These are phyloP conservation scores for Harlomillsia oculata DNA, from an alignment of 1,140 invertebrate species.

Conservation along the genomic window DNA sequence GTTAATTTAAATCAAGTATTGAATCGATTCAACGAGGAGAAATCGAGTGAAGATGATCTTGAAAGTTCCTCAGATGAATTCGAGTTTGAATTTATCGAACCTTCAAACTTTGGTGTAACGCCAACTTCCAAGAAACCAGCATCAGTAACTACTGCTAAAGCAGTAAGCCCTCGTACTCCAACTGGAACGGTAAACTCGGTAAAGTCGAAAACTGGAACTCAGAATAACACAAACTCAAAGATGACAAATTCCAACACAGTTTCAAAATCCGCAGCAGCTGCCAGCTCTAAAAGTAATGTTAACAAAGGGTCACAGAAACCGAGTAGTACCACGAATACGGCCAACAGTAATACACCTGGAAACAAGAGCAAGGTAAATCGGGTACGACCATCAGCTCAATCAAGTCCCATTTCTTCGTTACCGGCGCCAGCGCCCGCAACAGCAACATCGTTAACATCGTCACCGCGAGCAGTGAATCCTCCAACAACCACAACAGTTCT, in stretches of 20 bases:
- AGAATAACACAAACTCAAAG: neutral
- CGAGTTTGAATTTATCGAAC: conserved; percentile 34
- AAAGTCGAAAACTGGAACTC: neutral
- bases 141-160: neutral
- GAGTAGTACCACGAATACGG: neutral
- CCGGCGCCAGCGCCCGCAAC: too few relatives aligned
- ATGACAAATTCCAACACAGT: neutral
- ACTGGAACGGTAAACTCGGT: neutral
- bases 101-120: conserved; percentile 4
- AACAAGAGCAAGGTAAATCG: too few relatives aligned
- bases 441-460: too few relatives aligned
- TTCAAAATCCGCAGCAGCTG: neutral
- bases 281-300: neutral
- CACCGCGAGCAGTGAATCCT: too few relatives aligned
- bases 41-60: conserved; percentile 22
- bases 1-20: conserved; percentile 7
- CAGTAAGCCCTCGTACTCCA: neutral
- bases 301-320: neutral
- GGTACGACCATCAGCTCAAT: too few relatives aligned
- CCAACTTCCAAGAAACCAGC: neutral
- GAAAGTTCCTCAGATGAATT: conserved; percentile 28
- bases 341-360: too few relatives aligned
- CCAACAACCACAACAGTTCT: too few relatives aligned
- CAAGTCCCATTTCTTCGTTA: too few relatives aligned
- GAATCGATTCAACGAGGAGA: conserved; percentile 2